These are phyloP conservation scores for Seira ritae DNA, from an alignment of 2,888 invertebrate species.

Conservation along the genomic window DNA sequence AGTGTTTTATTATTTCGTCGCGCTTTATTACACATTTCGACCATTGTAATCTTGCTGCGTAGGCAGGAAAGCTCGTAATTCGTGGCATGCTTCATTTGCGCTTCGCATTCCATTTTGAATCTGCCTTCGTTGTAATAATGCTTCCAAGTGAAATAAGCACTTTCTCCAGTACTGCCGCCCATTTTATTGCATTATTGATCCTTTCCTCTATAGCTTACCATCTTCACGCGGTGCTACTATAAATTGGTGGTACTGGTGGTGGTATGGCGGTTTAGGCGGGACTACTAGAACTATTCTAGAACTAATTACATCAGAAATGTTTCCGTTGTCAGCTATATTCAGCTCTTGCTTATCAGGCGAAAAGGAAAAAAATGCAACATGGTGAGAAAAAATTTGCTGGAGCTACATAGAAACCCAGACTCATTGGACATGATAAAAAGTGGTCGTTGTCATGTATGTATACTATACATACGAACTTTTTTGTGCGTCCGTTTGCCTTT, in stretches of 20 bases:
- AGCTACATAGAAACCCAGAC: too few species aligned
- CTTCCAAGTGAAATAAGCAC: slow-evolving; percentile 34
- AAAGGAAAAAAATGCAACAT: neutral
- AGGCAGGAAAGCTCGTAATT: neutral
- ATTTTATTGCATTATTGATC: slow-evolving; percentile 44
- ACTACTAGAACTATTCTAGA: slow-evolving; percentile 34
- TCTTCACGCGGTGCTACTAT: neutral
- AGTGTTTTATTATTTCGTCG: slow-evolving; percentile 11
- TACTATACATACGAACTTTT: too few species aligned
- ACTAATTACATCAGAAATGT: slow-evolving; percentile 61
- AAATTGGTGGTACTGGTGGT: neutral
- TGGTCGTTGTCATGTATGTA: too few species aligned
- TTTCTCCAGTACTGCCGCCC: slow-evolving; percentile 21
- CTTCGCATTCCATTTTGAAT: neutral
- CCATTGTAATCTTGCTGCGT: slow-evolving; percentile 1
- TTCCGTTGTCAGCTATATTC: slow-evolving; percentile 50
- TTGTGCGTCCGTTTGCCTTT: too few species aligned
- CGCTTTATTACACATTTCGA: slow-evolving; percentile 11
- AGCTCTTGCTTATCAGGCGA: slow-evolving; percentile 5
- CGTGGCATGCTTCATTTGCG: slow-evolving; percentile 8
- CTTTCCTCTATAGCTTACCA: neutral
- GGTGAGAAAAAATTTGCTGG: neutral
- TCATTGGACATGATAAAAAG: too few species aligned
- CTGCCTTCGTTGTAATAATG: neutral
- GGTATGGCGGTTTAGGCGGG: neutral